Percentiles rank a stretch among this genome's conserved stretches.
phyloP scores from a whole-genome alignment of 2,888 invertebrate species.

The Hirtodrosophila cameraria region DNA sequence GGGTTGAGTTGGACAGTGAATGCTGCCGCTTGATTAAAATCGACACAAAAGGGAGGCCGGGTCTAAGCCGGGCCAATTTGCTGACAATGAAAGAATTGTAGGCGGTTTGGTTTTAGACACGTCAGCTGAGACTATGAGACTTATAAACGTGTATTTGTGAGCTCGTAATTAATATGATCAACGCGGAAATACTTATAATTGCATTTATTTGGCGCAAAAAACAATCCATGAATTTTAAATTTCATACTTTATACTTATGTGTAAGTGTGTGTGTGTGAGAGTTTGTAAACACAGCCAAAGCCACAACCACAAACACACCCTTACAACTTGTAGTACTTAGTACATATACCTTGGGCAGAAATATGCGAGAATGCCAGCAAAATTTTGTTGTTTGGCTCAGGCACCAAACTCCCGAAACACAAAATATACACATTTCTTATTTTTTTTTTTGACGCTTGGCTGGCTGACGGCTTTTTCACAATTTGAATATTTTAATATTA shows the following conservation, averaged over 20 bases:
- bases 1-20: background rate
- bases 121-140: conserved; percentile 1
- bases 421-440: conserved; percentile 2
- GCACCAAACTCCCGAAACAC: too few species aligned
- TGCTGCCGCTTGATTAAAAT: conserved; percentile 68
- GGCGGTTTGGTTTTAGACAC: background rate
- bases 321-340: background rate
- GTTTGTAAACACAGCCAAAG: too few species aligned
- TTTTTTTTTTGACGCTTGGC: conserved; percentile 7
- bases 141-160: background rate
- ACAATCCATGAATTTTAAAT: conserved; percentile 72
- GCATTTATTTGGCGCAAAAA: conserved; percentile 34
- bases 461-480: conserved; percentile 43
- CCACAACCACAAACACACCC: background rate
- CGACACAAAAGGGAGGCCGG: conserved; percentile 65
- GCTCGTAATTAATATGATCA: conserved; percentile 51
- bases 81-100: conserved; percentile 51
- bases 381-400: conserved; percentile 8
- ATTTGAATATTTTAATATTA: conserved; percentile 78
- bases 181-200: conserved; percentile 59
- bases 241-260: conserved; percentile 8
- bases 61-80: conserved; percentile 61
- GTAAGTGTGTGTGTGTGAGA: background rate
- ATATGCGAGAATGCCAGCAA: conserved; percentile 18
- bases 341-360: background rate